Conservation (phyloP, 2,113 vertebrate genomes). For the Sander vitreus region DNA sequence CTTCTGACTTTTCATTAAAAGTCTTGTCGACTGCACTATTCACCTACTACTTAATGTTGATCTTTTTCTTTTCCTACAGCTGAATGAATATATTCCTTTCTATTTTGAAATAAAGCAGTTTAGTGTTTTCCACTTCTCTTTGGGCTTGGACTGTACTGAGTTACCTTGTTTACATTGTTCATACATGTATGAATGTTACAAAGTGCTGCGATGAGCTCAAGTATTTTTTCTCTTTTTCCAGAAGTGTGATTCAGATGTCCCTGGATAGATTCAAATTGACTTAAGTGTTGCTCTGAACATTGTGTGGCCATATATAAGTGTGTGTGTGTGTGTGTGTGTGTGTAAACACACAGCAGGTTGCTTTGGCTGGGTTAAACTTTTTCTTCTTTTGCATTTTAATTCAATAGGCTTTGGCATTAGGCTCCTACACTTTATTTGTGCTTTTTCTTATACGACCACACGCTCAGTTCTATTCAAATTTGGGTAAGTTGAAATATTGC, state of each 20-base stretch:
- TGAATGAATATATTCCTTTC: slow-evolving; percentile 1
- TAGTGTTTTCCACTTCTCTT: slow-evolving; percentile 15
- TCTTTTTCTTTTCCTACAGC: slow-evolving; percentile 4
- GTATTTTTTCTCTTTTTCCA: slow-evolving; percentile 13
- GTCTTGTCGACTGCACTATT: neutral
- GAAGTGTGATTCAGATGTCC: slow-evolving; percentile 39
- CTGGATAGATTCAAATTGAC: slow-evolving; percentile 43
- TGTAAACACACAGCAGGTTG: neutral
- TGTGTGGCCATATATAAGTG: neutral
- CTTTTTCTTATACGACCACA: neutral
- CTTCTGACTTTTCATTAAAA: slow-evolving; percentile 12
- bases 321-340: slow-evolving; percentile 4
- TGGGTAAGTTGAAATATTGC: neutral
- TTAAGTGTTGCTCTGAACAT: slow-evolving; percentile 6
- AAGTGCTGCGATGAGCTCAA: slow-evolving; percentile 19
- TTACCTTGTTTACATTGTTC: slow-evolving; percentile 57
- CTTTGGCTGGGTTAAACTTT: neutral
- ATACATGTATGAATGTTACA: slow-evolving; percentile 38
- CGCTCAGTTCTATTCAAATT: neutral
- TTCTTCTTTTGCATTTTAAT: slow-evolving; percentile 4
- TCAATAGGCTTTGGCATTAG: neutral
- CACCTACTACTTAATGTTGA: neutral
- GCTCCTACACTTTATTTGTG: neutral
- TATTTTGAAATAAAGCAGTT: neutral
- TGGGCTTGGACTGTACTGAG: slow-evolving; percentile 31